Evolutionary conservation across 2,888 invertebrate genomes (phyloP).

Genomic region (Hoplodrina blanda): DNA sequence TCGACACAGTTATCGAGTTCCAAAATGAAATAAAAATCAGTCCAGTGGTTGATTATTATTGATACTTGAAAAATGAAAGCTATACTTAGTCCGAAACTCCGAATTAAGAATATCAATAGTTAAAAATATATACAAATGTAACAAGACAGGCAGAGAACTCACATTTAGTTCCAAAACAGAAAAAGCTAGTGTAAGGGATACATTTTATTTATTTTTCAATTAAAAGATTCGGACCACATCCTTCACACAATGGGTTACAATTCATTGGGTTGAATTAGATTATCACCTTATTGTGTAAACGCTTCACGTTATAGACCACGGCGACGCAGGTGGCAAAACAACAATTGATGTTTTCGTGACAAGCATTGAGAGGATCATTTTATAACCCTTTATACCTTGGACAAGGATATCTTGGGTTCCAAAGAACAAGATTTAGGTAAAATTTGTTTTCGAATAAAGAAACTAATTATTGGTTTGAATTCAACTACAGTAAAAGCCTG

Average conservation of each 20-base stretch:
- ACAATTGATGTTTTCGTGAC: slow-evolving; percentile 44
- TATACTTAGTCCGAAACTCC: too few relatives aligned
- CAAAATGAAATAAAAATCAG: slow-evolving; percentile 27
- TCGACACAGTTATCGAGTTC: slow-evolving; percentile 62
- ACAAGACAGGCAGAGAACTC: background rate
- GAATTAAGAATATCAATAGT: background rate
- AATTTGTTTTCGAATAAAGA: background rate
- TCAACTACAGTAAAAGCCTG: slow-evolving; percentile 22
- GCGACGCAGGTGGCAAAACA: slow-evolving; percentile 51
- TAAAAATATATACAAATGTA: background rate
- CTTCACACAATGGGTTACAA: slow-evolving; percentile 27
- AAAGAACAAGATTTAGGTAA: background rate
- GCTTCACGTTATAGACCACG: slow-evolving; percentile 55
- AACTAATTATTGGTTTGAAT: background rate
- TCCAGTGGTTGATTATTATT: background rate
- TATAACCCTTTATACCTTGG: slow-evolving; percentile 3
- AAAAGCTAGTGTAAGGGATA: background rate
- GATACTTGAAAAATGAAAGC: slow-evolving; percentile 1
- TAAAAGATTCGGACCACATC: slow-evolving; percentile 25
- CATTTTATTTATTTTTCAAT: background rate
- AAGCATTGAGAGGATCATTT: slow-evolving; percentile 28
- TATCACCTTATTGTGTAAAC: slow-evolving; percentile 52
- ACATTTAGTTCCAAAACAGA: background rate
- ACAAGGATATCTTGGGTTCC: background rate
- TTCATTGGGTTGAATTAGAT: slow-evolving; percentile 11